Conservation (phyloP, 2,797 vertebrate species). For the Sebastes matsubarae region DNA sequence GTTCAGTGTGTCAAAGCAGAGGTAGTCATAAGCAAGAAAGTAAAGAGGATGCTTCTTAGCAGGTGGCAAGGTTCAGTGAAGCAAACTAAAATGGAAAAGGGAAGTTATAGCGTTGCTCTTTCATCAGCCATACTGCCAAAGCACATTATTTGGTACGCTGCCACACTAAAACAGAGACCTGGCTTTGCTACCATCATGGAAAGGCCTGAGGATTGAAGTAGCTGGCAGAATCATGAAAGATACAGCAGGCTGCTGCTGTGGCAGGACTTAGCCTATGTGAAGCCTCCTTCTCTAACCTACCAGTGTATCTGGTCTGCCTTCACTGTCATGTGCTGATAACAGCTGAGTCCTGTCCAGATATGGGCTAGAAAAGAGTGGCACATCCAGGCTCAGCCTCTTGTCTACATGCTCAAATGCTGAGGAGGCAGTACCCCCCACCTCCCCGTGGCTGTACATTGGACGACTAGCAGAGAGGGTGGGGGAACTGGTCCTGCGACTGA, state of each 20-base stretch:
- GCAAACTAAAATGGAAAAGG: slow-evolving; percentile 10
- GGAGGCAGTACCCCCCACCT: not conserved
- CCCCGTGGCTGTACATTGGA: slow-evolving; percentile 8
- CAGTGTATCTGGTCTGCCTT: slow-evolving; percentile 60
- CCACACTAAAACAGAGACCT: not conserved
- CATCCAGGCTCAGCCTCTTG: slow-evolving; percentile 53
- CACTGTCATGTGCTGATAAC: slow-evolving; percentile 34
- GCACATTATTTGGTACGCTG: not conserved
- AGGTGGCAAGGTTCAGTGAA: not conserved
- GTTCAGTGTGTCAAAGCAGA: slow-evolving; percentile 21
- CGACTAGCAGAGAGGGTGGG: slow-evolving; percentile 58
- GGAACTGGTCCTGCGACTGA: slow-evolving; percentile 74
- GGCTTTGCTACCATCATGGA: not conserved
- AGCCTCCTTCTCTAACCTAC: slow-evolving; percentile 72
- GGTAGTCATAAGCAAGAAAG: not conserved
- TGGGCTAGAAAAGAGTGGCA: slow-evolving; percentile 16
- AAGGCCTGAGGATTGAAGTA: slow-evolving; percentile 36
- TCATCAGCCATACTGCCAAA: not conserved
- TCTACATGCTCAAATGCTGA: slow-evolving; percentile 21
- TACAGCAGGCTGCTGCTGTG: slow-evolving; percentile 23
- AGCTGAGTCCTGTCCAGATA: slow-evolving; percentile 48
- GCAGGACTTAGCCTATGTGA: slow-evolving; percentile 17
- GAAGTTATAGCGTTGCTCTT: not conserved
- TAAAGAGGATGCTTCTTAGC: not conserved
- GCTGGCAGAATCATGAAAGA: slow-evolving; percentile 26